Evolutionary conservation across 1,140 invertebrate genomes (phyloP).

Genomic region (Zaprionus ghesquierei): DNA sequence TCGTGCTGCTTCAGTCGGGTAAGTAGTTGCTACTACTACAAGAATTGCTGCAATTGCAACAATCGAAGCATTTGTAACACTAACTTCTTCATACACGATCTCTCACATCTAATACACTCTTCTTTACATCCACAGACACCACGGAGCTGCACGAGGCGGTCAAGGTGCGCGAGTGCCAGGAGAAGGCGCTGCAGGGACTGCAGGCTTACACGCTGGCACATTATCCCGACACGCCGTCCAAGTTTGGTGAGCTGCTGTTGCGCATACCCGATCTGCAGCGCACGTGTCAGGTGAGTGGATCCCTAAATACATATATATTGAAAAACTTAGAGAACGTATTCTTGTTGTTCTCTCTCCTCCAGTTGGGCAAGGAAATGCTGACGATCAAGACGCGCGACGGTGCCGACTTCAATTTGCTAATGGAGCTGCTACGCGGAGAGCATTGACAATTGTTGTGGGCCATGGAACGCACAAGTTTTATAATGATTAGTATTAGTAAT

Average conservation of each 20-base stretch:
- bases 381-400: constrained; percentile 92
- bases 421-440: constrained; percentile 96
- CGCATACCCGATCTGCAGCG: constrained; percentile 96
- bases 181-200: constrained; percentile 95
- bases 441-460: constrained; percentile 85
- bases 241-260: constrained; percentile 96
- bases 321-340: too few species aligned
- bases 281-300: constrained; percentile 90
- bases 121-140: constrained; percentile 86
- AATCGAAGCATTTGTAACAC: too few species aligned
- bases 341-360: constrained; percentile 72
- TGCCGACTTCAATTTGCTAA: constrained; percentile 96
- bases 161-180: constrained; percentile 95
- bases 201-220: constrained; percentile 95
- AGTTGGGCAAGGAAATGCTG: constrained; percentile 96
- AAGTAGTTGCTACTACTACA: constrained; percentile 38
- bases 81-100: too few species aligned
- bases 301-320: background rate
- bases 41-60: background rate
- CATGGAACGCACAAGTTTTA: constrained; percentile 53
- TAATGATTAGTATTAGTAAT: constrained; percentile 70
- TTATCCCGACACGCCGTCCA: constrained; percentile 95
- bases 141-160: constrained; percentile 95
- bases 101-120: background rate
- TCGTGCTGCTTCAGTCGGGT: constrained; percentile 96